Base-by-base conservation (phyloP, 2,113 vertebrate species). In the Platichthys stellatus region DNA sequence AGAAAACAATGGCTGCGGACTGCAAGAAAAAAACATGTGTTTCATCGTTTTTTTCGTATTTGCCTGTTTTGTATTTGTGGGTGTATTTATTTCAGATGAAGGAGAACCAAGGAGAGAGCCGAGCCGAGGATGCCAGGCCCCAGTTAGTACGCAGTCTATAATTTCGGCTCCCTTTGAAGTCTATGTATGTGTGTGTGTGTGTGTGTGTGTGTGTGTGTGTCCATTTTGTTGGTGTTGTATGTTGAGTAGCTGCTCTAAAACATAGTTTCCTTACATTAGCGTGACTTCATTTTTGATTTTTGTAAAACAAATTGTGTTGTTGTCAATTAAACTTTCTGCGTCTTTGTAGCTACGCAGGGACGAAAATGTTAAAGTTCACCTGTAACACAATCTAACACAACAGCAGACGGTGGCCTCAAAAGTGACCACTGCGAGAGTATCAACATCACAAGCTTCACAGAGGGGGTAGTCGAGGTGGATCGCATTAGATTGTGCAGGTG, bases 21-120 rank as follows among this genome's bases (percentile, higher is more conserved):
- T 73, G 59, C 2, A 61, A 75, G 67, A 69, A 87, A 67, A 90
- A 69, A 90, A 81, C 91, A 91, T 86, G 76, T 91, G 90, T 89
- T 94, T 85, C 78, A 69, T 72, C 86, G 82, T 82, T 83, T 91
- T 69, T 83, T 69, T 83, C 84, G 72, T 83, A 89, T 91, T 92
- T 92, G 91, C 77, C 91, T 93, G 93, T 90, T 94, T 93, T 92
- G 89, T 90, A 92, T 94, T 93, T 92, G 88, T 31, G 83, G 78
- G 76, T 88, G 82, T 87, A 91, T 93, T 92, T 91, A 87, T 91
- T 93, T 90, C 92, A 86, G 81, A 87, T 80, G 83, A 89, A 79
- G 72, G 74, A 84, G 77, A 83, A 85, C 86, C 87, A 86, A 72
- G 67, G 76, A 85, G 80, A 80, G 82, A 84, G 74, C 84, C 78